Evolutionary conservation across 1,140 invertebrate genomes (phyloP), one percentile per base, ranked within the genome.

Genomic region (Antheraea pernyi): DNA sequence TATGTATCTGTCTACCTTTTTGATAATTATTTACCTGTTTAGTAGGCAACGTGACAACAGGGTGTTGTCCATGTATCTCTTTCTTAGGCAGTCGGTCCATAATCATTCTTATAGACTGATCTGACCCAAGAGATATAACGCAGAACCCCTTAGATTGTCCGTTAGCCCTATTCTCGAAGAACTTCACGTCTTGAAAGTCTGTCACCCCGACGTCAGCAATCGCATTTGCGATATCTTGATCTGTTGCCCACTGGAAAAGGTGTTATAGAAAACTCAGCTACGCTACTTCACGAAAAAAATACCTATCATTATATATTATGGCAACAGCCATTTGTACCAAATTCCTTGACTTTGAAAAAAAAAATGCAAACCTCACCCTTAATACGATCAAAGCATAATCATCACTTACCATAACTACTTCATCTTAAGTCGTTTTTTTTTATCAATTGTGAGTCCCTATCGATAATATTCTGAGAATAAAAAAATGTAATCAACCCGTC

Each of bases 91-190:
- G 93, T 74, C 97, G 95, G 67, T 99, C 99, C 94, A 99, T 95
- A 59, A 98, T 96, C 69, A 96, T 94, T 71, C 98, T 94, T 80
- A 98, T 95, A 72, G 98, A 99, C 71, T 95, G 94, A 80, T 99
- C 99, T 0, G 98, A 99, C 13, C 97, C 97, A 62, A 99, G 93
- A 3, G 97, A 97, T 75, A 99, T 95, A 18, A 98, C 96, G 88
- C 98, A 99, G 91, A 99, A 99, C 59, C 99, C 99, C 94, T 99
- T 99, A 0, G 98, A 99, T 91, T 99, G 99, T 36, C 99, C 99
- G 94, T 99, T 99, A 11, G 98, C 97, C 79, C 99, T 95, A 93
- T 99, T 99, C 93, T 99, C 99, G 93, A 99, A 99, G 92, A 99
- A 99, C 93, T 99, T 99, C 13, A 99, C 98, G 88, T 99, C 99